Conservation (phyloP, 2,888 invertebrate species). For the Micoletzkya japonica region DNA sequence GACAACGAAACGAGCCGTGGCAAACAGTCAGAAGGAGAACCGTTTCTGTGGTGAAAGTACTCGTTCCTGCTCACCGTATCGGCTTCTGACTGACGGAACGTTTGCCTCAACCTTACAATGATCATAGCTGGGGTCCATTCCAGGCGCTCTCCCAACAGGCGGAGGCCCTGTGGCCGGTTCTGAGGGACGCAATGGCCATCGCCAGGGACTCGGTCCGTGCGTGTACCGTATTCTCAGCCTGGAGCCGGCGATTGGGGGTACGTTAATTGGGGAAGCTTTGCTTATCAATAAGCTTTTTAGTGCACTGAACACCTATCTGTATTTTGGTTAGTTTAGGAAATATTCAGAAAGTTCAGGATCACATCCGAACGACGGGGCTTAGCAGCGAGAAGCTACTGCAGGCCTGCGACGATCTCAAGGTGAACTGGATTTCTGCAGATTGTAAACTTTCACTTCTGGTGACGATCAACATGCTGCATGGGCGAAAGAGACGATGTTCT, state of each 20-base stretch:
- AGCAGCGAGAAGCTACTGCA: slow-evolving; percentile 5
- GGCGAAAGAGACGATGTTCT: too few species aligned
- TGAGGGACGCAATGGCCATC: slow-evolving; percentile 18
- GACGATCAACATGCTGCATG: too few species aligned
- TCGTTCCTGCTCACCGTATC: too few species aligned
- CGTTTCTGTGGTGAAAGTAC: too few species aligned
- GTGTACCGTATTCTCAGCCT: slow-evolving; percentile 7
- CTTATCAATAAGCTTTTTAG: neutral
- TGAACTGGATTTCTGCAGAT: neutral
- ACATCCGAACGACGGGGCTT: slow-evolving; percentile 5
- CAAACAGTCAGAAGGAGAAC: too few species aligned
- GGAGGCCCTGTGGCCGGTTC: slow-evolving; percentile 17
- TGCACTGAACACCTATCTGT: neutral
- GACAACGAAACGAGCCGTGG: too few species aligned
- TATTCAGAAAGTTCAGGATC: neutral
- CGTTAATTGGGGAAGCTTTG: neutral
- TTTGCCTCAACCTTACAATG: too few species aligned
- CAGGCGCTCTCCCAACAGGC: slow-evolving; percentile 6
- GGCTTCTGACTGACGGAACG: too few species aligned
- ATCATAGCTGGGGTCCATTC: too few species aligned
- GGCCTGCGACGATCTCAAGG: slow-evolving; percentile 11
- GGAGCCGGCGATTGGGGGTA: slow-evolving; percentile 26
- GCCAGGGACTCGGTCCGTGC: slow-evolving; percentile 22
- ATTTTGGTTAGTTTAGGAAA: neutral
- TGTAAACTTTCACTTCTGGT: neutral